phyloP scores from a whole-genome alignment of 2,113 vertebrate species.

The Eudyptes chrysolophus region DNA sequence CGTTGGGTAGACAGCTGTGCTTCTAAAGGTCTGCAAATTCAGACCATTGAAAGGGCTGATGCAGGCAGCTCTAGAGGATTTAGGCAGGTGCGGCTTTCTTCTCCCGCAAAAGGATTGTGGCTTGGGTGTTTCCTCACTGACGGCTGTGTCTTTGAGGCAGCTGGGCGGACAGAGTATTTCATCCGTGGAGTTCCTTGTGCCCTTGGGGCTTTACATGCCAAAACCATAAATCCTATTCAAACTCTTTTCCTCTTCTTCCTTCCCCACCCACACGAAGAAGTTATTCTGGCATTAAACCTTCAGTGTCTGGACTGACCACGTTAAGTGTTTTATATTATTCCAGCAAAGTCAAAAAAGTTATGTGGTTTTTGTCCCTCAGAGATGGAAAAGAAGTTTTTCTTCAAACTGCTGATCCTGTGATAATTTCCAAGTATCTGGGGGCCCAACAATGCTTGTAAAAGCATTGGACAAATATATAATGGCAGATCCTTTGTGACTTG shows the following conservation, averaged over 20 bases:
- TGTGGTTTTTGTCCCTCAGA: not conserved
- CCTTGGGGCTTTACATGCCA: not conserved
- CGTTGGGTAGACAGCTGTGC: not conserved
- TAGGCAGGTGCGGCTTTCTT: not conserved
- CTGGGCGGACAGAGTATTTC: not conserved
- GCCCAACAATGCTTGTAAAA: not conserved
- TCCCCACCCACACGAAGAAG: not conserved
- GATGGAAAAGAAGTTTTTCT: not conserved
- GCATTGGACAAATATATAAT: not conserved
- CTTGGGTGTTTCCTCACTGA: not conserved
- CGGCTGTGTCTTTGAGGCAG: not conserved
- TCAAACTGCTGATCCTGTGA: not conserved
- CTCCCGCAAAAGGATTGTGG: not conserved
- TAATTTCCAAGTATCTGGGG: not conserved
- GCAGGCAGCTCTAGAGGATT: not conserved
- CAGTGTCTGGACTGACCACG: not conserved
- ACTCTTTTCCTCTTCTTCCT: not conserved
- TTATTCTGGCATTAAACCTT: not conserved
- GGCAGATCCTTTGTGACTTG: not conserved
- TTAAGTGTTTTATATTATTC: not conserved
- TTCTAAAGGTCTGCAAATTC: not conserved
- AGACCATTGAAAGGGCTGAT: not conserved
- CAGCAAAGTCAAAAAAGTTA: not conserved
- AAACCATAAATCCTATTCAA: not conserved
- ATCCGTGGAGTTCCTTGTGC: not conserved